Conservation (phyloP, 1,140 invertebrate species). For the Drosophila pseudoananassae region DNA sequence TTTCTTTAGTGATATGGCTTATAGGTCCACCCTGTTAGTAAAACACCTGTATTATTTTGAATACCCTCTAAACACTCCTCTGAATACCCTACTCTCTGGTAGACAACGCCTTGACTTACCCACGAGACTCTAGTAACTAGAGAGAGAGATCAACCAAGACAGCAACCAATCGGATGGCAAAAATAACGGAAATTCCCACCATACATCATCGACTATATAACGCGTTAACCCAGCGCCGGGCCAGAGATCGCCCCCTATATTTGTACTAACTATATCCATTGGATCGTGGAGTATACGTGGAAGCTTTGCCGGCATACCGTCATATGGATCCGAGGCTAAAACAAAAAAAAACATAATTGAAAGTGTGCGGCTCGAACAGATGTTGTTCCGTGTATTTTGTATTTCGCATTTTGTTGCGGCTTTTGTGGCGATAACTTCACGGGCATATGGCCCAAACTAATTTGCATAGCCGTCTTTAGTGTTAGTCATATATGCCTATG, state of each 20-base stretch:
- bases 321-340: slow-evolving; percentile 9
- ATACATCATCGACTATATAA: slow-evolving; percentile 75
- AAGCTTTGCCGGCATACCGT: slow-evolving; percentile 12
- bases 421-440: slow-evolving; percentile 27
- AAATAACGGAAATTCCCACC: slow-evolving; percentile 75
- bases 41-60: neutral
- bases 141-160: slow-evolving; percentile 30
- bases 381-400: slow-evolving; percentile 14
- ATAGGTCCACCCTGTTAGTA: neutral
- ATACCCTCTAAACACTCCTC: slow-evolving; percentile 11
- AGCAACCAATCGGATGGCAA: slow-evolving; percentile 52
- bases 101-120: slow-evolving; percentile 33
- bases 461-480: slow-evolving; percentile 47
- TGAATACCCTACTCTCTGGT: slow-evolving; percentile 25
- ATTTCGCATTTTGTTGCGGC: slow-evolving; percentile 15
- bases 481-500: slow-evolving; percentile 42
- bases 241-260: slow-evolving; percentile 36
- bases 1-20: no score
- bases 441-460: slow-evolving; percentile 47
- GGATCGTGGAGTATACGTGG: slow-evolving; percentile 4
- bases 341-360: neutral
- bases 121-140: neutral
- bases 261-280: slow-evolving; percentile 35
- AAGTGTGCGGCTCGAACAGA: slow-evolving; percentile 21
- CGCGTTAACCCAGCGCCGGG: slow-evolving; percentile 18